phyloP scores from a whole-genome alignment of 2,113 vertebrate species.

The Pseudorectes ferrugineus region DNA sequence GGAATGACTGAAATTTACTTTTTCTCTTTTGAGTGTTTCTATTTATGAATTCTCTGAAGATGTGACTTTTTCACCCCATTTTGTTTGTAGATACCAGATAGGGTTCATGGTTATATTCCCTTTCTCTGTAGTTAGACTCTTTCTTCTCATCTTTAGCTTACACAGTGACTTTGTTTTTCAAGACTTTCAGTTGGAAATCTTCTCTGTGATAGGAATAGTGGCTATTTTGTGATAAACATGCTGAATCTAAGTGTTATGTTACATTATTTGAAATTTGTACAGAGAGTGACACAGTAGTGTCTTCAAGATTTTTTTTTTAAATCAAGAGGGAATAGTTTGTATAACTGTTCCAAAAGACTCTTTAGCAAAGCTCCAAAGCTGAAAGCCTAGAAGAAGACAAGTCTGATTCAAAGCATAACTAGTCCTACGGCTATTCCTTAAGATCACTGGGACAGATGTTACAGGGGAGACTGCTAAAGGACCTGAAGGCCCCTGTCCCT shows the following conservation, averaged over 20 bases:
- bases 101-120: background rate
- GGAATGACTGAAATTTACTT: background rate
- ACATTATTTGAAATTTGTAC: background rate
- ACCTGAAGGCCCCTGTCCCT: background rate
- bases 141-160: background rate
- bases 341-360: background rate
- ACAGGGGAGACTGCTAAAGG: background rate
- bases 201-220: background rate
- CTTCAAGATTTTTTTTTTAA: background rate
- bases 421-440: background rate
- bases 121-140: background rate
- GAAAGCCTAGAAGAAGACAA: background rate
- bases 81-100: background rate
- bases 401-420: background rate
- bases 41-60: background rate
- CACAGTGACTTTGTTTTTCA: background rate
- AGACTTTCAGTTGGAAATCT: background rate
- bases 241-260: background rate
- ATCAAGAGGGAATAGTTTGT: background rate
- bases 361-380: background rate
- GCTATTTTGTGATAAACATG: background rate
- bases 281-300: background rate
- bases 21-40: background rate
- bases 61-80: accelerated
- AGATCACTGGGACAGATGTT: background rate